phyloP scores from a whole-genome alignment of 1,140 invertebrate genomes.

The Nephila pilipes region DNA sequence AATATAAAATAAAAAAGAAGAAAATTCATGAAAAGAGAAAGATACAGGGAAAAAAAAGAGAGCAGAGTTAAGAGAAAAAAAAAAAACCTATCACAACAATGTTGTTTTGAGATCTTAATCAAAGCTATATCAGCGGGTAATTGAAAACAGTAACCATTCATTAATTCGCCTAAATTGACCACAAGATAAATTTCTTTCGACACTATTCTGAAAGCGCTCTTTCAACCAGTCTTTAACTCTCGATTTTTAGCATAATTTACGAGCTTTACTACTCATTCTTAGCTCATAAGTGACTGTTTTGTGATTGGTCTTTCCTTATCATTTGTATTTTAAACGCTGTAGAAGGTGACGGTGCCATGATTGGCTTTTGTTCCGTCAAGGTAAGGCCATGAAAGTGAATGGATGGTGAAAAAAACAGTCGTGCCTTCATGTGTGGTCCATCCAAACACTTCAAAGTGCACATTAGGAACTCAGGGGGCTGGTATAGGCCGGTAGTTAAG shows the following conservation, averaged over 20 bases:
- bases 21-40: too few species aligned
- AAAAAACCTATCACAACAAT: not conserved
- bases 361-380: not conserved
- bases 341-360: not conserved
- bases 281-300: slow-evolving; percentile 4
- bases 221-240: not conserved
- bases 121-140: not conserved
- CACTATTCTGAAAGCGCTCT: not conserved
- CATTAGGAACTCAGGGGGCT: slow-evolving; percentile 44
- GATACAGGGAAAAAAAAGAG: not conserved
- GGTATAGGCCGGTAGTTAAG: slow-evolving; percentile 39
- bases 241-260: slow-evolving; percentile 17
- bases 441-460: slow-evolving; percentile 30
- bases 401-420: not conserved
- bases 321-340: not conserved
- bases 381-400: not conserved
- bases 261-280: not conserved
- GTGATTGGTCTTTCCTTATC: slow-evolving; percentile 26
- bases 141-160: slow-evolving; percentile 7
- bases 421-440: slow-evolving; percentile 65
- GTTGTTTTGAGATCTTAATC: not conserved
- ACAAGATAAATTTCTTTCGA: slow-evolving; percentile 12
- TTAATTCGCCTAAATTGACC: slow-evolving; percentile 7
- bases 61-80: not conserved
- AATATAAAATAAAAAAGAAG: too few species aligned